phyloP scores from a whole-genome alignment of 2,888 invertebrate genomes.

The Apoda limacodes region DNA sequence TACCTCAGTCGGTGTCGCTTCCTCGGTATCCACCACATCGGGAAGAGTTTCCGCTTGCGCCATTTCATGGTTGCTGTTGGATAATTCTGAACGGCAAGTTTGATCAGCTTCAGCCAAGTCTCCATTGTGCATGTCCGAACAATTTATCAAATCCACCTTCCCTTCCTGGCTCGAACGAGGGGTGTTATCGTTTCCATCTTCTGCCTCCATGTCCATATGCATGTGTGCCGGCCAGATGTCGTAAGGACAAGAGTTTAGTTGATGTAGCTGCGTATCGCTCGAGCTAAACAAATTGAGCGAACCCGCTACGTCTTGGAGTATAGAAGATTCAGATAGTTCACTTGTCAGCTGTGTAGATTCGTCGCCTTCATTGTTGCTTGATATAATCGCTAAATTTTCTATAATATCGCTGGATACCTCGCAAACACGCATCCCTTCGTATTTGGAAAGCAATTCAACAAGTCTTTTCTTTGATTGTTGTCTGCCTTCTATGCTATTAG shows the following conservation, averaged over 20 bases:
- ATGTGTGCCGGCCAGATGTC: constrained; percentile 54
- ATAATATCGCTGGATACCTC: constrained; percentile 53
- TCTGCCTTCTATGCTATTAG: constrained; percentile 33
- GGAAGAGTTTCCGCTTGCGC: constrained; percentile 44
- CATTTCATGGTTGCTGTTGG: constrained; percentile 27
- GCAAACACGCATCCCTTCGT: constrained; percentile 51
- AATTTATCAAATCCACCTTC: constrained; percentile 56
- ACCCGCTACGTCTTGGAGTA: constrained; percentile 59
- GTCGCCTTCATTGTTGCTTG: constrained; percentile 28
- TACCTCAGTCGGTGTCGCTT: constrained; percentile 65
- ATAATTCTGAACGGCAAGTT: constrained; percentile 62
- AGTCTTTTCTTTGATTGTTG: constrained; percentile 47
- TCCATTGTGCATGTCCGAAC: constrained; percentile 73
- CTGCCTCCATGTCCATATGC: constrained; percentile 43
- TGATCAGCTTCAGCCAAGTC: constrained; percentile 87
- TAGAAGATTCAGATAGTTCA: constrained; percentile 42
- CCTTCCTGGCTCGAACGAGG: constrained; percentile 45
- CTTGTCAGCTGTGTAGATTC: constrained; percentile 30
- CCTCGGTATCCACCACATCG: constrained; percentile 62
- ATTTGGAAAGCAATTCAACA: constrained; percentile 45
- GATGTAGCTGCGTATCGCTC: constrained; percentile 49
- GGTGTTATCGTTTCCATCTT: constrained; percentile 37
- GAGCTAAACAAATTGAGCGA: constrained; percentile 49
- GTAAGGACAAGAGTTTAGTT: constrained; percentile 46
- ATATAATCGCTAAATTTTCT: constrained; percentile 41